Conservation (phyloP, 2,888 invertebrate genomes). For the Himalopsyche tibetana region DNA sequence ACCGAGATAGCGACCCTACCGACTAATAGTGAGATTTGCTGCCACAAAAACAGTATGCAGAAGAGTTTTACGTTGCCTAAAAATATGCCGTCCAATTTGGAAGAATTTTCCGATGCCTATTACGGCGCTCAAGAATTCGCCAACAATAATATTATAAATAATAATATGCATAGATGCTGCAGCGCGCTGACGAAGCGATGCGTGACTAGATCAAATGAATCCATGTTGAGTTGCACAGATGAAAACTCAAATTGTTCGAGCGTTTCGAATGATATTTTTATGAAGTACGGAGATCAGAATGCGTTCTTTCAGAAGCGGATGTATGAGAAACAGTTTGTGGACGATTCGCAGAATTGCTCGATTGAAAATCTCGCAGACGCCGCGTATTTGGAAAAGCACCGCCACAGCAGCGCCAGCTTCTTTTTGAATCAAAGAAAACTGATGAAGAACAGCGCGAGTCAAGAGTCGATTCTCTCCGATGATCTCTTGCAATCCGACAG, state of each 20-base stretch:
- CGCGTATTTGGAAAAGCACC: conserved; percentile 76
- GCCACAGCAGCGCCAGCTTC: conserved; percentile 88
- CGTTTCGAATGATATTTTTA: conserved; percentile 76
- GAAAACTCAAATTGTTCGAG: conserved; percentile 75
- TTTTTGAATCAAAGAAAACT: conserved; percentile 83
- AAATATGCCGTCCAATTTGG: conserved; percentile 76
- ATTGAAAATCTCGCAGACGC: conserved; percentile 73
- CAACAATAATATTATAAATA: conserved; percentile 71
- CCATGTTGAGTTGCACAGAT: conserved; percentile 72
- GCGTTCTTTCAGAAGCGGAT: conserved; percentile 75
- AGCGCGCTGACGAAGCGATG: conserved; percentile 77
- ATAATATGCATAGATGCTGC: conserved; percentile 74
- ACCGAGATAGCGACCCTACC: conserved; percentile 12
- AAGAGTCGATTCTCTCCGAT: conserved; percentile 87
- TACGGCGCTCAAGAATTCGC: conserved; percentile 69
- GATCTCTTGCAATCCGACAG: conserved; percentile 77
- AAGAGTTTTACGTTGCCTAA: conserved; percentile 76
- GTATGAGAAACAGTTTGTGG: conserved; percentile 73
- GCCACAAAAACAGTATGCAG: conserved; percentile 66
- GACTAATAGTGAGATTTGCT: neutral
- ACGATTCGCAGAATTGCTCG: conserved; percentile 75
- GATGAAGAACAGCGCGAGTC: conserved; percentile 81
- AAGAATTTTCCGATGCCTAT: conserved; percentile 76
- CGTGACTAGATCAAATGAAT: conserved; percentile 79
- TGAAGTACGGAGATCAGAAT: conserved; percentile 75